A percentile compares a stretch with the other conserved stretches of the same genome.
Evolutionary conservation across 2,113 vertebrate species (phyloP).

Genomic region (Lamprotornis superbus): DNA sequence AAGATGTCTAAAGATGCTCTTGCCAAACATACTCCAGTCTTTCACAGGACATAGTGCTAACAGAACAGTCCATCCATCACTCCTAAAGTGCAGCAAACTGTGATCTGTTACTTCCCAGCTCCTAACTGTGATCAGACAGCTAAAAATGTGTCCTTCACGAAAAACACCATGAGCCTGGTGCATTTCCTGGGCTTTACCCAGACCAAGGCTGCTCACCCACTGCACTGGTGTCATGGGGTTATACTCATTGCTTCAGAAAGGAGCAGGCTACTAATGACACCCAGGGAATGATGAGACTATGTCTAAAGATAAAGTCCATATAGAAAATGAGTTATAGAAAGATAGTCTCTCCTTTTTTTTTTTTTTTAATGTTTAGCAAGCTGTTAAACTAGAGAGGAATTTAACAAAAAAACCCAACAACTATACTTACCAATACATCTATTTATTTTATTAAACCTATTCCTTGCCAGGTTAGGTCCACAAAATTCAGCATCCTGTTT

Average conservation of each 20-base stretch:
- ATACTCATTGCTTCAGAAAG: neutral
- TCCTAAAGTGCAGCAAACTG: neutral
- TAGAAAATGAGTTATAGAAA: neutral
- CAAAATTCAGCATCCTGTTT: constrained; percentile 43
- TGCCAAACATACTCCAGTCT: constrained; percentile 27
- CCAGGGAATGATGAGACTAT: neutral
- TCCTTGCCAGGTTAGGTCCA: constrained; percentile 13
- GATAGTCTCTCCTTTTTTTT: neutral
- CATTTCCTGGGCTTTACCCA: neutral
- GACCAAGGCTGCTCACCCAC: neutral
- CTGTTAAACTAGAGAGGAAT: neutral
- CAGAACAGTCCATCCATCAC: neutral
- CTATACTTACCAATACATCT: neutral
- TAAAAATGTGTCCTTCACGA: neutral
- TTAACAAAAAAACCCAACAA: neutral
- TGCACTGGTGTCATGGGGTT: neutral
- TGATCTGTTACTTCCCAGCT: constrained; percentile 1
- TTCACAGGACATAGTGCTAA: neutral
- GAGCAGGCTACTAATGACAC: neutral
- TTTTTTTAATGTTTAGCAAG: neutral
- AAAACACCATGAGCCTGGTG: neutral
- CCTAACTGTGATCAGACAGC: neutral
- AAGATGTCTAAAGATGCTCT: neutral
- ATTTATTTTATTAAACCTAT: constrained; percentile 19
- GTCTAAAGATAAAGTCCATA: neutral